Evolutionary conservation across 2,888 invertebrate genomes (phyloP), one percentile per base, ranked within the genome.

Genomic region (Pterobdella sp.): DNA sequence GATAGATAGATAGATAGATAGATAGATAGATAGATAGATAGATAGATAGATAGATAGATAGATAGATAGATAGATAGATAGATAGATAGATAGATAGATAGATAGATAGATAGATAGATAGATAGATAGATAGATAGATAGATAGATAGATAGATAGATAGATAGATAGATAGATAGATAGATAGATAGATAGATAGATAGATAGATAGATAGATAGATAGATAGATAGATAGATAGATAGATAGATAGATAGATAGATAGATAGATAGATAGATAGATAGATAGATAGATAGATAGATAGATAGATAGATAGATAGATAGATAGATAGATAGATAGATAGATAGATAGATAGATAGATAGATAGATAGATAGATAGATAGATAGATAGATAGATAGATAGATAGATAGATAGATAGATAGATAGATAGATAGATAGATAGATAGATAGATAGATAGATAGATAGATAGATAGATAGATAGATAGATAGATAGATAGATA

Each of bases 301-400:
- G 67, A 32, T 67, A 10, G 31, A 67, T 67, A 10, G 67, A 67
- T 67, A 10, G 67, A 67, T 67, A 10, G 31, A 67, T 67, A 10
- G 67, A 32, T 67, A 10, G 31, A 67, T 67, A 10, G 29, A 67
- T 67, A 10, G 67, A 67, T 67, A 10, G 31, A 67, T 67, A 10
- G 67, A 67, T 67, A 7, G 67, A 67, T 67, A 10, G 31, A 67
- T 67, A 10, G 67, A 67, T 67, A 10, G 67, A 67, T 67, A 10
- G 31, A 67, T 67, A 10, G 67, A 31, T 67, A 10, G 31, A 67
- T 67, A 10, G 67, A 67, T 67, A 10, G 67, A 67, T 67, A 10
- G 31, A 67, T 67, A 10, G 67, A 67, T 67, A 4, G 67, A 31
- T 67, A 31, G 34, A 32, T 67, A 4, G 67, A 67, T 67, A 31